Evolutionary conservation across 2,888 invertebrate genomes (phyloP), one percentile per base, ranked within the genome.

Genomic region (Rugalucina vietnamica): DNA sequence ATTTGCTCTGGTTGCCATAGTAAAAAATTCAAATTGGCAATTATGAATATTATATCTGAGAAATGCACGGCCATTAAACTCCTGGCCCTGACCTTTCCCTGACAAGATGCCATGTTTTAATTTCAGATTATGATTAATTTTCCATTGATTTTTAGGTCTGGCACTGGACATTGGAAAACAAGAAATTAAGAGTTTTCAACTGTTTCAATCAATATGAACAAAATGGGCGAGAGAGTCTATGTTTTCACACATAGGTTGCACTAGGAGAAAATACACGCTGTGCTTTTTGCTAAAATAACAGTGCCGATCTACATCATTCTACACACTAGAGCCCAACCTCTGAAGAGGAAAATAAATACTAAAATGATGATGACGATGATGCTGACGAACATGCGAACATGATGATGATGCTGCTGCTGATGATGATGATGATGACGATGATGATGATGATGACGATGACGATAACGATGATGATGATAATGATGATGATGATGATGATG

Each of bases 71-170:
- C 65, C 34, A 18, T 65, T 65, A 65, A 65, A 65, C 65, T 65
- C 34, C 12, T n/a, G n/a, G 29, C 29, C 14, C 65, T 65, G 65
- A 65, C 65, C 65, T 65, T 65, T n/a, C 34, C 14, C 34, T 34
- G 2, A 32, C 10, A 43, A 34, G 65, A 4, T 29, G 65, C 65
- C 65, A 65, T 65, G 65, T 65, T 65, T 65, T 65, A 65, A 65
- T 65, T 65, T 34, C 34, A 34, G 65, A 65, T 65, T 65, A 65
- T 65, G 65, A 65, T 65, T 65, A 65, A 65, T 65, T 65, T 65
- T 65, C 65, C 24, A 65, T 65, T 65, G 65, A 65, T 65, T 65
- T 65, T 65, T 65, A 65, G 4, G 65, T 65, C 65, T 65, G 65
- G 18, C 21, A 29, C 65, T 65, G 65, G 65, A 65, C 65, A 65